phyloP scores from a whole-genome alignment of 2,888 invertebrate species.

The Agriopis aurantiaria region DNA sequence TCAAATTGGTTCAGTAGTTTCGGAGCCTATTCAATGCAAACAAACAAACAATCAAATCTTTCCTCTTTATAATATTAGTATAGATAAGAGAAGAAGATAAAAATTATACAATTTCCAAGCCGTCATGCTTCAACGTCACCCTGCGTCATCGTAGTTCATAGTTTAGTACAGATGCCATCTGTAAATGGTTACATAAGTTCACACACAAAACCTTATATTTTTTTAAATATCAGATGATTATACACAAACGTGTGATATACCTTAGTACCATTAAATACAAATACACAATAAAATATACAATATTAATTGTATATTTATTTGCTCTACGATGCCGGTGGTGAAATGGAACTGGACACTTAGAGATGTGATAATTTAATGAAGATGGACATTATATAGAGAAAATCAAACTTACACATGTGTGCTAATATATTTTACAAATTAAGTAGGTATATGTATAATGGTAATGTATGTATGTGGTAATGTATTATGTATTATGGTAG shows the following conservation, averaged over 20 bases:
- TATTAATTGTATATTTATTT: neutral
- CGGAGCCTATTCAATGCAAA: too few relatives aligned
- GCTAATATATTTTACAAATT: slow-evolving; percentile 56
- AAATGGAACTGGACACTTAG: slow-evolving; percentile 34
- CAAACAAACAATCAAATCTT: too few relatives aligned
- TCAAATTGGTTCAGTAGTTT: too few relatives aligned
- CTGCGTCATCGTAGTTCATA: slow-evolving; percentile 9
- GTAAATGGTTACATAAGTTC: slow-evolving; percentile 3
- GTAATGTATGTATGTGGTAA: too few relatives aligned
- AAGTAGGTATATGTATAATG: too few relatives aligned
- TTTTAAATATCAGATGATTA: neutral
- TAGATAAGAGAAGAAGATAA: too few relatives aligned
- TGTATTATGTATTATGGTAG: too few relatives aligned
- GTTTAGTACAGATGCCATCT: neutral
- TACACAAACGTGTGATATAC: neutral
- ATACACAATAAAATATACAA: too few relatives aligned
- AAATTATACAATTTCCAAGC: neutral
- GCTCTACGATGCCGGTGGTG: too few relatives aligned
- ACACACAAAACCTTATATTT: neutral
- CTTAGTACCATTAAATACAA: neutral
- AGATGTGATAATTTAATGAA: slow-evolving; percentile 52
- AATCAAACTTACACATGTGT: slow-evolving; percentile 55
- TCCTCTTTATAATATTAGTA: too few relatives aligned
- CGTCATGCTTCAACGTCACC: slow-evolving; percentile 13
- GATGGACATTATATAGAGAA: slow-evolving; percentile 51